Evolutionary conservation across 2,797 vertebrate genomes (phyloP).

Genomic region (Steatocranus sp.): DNA sequence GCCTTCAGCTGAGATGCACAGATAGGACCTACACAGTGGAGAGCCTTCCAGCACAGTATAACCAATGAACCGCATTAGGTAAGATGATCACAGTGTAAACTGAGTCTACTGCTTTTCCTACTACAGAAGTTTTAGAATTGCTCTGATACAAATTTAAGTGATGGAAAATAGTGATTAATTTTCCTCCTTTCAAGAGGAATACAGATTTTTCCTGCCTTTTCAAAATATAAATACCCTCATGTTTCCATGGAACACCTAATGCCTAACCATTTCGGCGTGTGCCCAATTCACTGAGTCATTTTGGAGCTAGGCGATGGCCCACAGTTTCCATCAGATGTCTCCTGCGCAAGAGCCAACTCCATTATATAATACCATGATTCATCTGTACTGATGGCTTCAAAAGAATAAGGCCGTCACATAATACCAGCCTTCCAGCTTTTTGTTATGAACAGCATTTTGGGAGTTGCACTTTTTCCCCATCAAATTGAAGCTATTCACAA

Average conservation of each 20-base stretch:
- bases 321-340: constrained; percentile 61
- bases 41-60: background rate
- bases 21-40: background rate
- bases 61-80: background rate
- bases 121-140: background rate
- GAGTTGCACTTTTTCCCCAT: background rate
- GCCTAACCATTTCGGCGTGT: constrained; percentile 7
- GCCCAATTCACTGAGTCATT: constrained; percentile 50
- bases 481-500: background rate
- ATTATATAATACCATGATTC: constrained; percentile 63
- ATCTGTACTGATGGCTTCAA: constrained; percentile 30
- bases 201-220: background rate
- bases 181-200: background rate
- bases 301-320: constrained; percentile 14
- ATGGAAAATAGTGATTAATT: background rate
- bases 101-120: background rate
- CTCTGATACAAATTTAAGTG: background rate
- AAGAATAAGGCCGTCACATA: background rate
- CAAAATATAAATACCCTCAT: background rate
- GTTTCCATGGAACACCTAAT: constrained; percentile 1
- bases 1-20: constrained; percentile 3
- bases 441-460: background rate
- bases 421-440: background rate
- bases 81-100: background rate
- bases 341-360: constrained; percentile 26